Conservation (phyloP, 2,113 vertebrate genomes). For the Columba livia region DNA sequence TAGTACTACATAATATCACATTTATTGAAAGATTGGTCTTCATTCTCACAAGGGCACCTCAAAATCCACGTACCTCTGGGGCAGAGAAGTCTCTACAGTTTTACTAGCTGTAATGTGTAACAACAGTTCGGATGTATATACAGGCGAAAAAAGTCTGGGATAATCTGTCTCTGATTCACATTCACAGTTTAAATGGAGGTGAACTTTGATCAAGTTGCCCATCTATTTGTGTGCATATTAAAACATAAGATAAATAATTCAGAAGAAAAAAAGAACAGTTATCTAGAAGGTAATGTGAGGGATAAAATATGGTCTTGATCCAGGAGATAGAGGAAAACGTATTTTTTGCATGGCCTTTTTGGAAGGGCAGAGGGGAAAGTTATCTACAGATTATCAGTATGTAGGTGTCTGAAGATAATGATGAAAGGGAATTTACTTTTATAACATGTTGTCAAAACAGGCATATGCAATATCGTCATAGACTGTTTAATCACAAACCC, state of each 20-base stretch:
- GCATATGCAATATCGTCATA: not conserved
- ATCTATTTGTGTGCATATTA: not conserved
- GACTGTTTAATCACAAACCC: not conserved
- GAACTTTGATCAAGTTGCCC: not conserved
- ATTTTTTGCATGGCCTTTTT: not conserved
- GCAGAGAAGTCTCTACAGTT: not conserved
- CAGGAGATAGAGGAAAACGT: not conserved
- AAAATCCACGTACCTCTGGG: not conserved
- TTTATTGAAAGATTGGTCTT: not conserved
- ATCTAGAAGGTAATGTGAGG: not conserved
- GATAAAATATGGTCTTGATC: not conserved
- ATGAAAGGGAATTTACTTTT: constrained; percentile 53
- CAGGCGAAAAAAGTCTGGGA: not conserved
- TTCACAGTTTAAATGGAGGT: not conserved
- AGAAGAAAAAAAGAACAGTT: not conserved
- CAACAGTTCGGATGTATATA: not conserved
- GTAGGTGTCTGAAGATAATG: not conserved
- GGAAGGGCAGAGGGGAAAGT: not conserved
- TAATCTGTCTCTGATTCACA: not conserved
- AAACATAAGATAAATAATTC: not conserved
- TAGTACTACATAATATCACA: not conserved
- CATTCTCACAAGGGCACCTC: not conserved
- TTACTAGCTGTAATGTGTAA: not conserved
- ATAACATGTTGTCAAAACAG: constrained; percentile 26
- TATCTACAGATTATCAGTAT: not conserved